Evolutionary conservation across 2,113 vertebrate genomes (phyloP).

Genomic region (Rattus norvegicus): GRCr8 NC_086019.1:26475001-26475500

Average conservation of each 20-base stretch:
- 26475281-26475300: slow-evolving; percentile 57
- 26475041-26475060: neutral
- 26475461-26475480: slow-evolving; percentile 54
- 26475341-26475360: slow-evolving; percentile 67
- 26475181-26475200: slow-evolving; percentile 34
- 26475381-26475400: slow-evolving; percentile 33
- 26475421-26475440: slow-evolving; percentile 71
- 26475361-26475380: slow-evolving; percentile 74
- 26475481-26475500: slow-evolving; percentile 55
- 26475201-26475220: slow-evolving; percentile 44
- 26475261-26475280: slow-evolving; percentile 75
- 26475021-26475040: neutral
- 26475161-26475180: slow-evolving; percentile 51
- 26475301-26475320: slow-evolving; percentile 72
- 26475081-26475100: neutral
- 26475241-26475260: slow-evolving; percentile 77
- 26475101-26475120: neutral
- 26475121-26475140: neutral
- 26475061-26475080: slow-evolving; percentile 22
- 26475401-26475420: slow-evolving; percentile 57
- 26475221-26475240: slow-evolving; percentile 71
- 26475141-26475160: slow-evolving; percentile 33
- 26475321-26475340: slow-evolving; percentile 71
- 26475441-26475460: slow-evolving; percentile 65
- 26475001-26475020: neutral